Percentiles rank a stretch among this genome's conserved stretches.
phyloP scores from a whole-genome alignment of 2,113 vertebrate genomes.

The Dendrocopos noguchii region DNA sequence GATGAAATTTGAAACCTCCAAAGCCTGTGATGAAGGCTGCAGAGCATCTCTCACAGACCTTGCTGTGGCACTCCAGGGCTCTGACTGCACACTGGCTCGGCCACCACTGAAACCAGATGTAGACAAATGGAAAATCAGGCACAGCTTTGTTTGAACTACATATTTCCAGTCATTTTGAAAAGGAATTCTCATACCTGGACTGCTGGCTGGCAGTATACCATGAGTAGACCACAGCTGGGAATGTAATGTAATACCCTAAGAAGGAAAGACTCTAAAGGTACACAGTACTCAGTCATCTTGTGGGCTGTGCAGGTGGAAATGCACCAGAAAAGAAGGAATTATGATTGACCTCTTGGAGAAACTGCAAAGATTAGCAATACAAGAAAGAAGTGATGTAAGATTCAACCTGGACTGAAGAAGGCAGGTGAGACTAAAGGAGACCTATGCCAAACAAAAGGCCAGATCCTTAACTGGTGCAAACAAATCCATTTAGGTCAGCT shows the following conservation, averaged over 20 bases:
- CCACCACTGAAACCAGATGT: not conserved
- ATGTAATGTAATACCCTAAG: not conserved
- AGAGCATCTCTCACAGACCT: not conserved
- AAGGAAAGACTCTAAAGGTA: not conserved
- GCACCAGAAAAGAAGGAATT: not conserved
- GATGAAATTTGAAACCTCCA: not conserved
- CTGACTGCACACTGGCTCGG: accelerated
- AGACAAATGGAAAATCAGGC: not conserved
- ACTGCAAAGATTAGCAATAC: not conserved
- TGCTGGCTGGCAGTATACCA: not conserved
- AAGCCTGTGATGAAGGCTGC: not conserved
- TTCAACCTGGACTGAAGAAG: not conserved
- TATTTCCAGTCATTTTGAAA: conserved; percentile 12
- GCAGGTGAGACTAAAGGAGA: not conserved
- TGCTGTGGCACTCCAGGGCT: not conserved
- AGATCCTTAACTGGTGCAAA: not conserved
- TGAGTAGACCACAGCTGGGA: not conserved
- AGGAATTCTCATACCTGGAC: not conserved
- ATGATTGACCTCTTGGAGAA: not conserved
- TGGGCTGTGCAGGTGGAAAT: not conserved
- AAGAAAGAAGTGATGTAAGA: not conserved
- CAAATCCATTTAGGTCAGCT: not conserved
- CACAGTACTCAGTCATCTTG: accelerated
- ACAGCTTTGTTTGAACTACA: not conserved
- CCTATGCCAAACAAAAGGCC: not conserved